phyloP scores from a whole-genome alignment of 2,888 invertebrate species.

The Chymomyza caudatula region DNA sequence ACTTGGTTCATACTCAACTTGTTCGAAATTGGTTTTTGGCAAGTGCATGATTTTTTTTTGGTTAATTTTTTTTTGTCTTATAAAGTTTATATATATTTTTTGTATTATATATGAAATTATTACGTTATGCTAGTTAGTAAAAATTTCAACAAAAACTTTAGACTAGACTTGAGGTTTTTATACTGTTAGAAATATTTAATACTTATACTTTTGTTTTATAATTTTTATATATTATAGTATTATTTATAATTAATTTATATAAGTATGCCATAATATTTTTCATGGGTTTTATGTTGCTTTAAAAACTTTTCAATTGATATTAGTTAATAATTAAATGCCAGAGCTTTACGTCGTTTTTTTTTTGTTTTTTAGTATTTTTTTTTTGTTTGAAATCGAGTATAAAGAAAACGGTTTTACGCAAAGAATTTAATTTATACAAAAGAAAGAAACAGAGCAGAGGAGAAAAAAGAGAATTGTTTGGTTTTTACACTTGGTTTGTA shows the following conservation, averaged over 20 bases:
- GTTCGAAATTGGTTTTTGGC: slow-evolving; percentile 51
- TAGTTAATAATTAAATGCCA: slow-evolving; percentile 75
- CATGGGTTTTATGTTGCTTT: slow-evolving; percentile 41
- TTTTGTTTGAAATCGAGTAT: slow-evolving; percentile 27
- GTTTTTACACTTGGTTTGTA: slow-evolving; percentile 67
- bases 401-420: slow-evolving; percentile 57
- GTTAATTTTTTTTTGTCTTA: background rate
- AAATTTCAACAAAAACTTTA: slow-evolving; percentile 52
- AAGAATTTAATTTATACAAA: slow-evolving; percentile 57
- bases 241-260: slow-evolving; percentile 30
- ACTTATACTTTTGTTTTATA: slow-evolving; percentile 18
- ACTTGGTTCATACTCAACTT: slow-evolving; percentile 67
- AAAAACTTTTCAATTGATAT: slow-evolving; percentile 53
- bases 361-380: slow-evolving; percentile 28
- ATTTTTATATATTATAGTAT: slow-evolving; percentile 22
- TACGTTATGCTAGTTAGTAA: slow-evolving; percentile 42
- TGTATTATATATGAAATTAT: slow-evolving; percentile 4
- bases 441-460: slow-evolving; percentile 70
- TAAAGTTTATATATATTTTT: background rate
- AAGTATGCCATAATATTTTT: slow-evolving; percentile 8
- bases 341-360: slow-evolving; percentile 60
- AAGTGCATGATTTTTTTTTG: slow-evolving; percentile 21
- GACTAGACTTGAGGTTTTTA: slow-evolving; percentile 32
- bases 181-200: slow-evolving; percentile 4
- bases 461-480: slow-evolving; percentile 68